Conservation (phyloP, 2,888 invertebrate genomes). For the Oxytorus armatus region DNA sequence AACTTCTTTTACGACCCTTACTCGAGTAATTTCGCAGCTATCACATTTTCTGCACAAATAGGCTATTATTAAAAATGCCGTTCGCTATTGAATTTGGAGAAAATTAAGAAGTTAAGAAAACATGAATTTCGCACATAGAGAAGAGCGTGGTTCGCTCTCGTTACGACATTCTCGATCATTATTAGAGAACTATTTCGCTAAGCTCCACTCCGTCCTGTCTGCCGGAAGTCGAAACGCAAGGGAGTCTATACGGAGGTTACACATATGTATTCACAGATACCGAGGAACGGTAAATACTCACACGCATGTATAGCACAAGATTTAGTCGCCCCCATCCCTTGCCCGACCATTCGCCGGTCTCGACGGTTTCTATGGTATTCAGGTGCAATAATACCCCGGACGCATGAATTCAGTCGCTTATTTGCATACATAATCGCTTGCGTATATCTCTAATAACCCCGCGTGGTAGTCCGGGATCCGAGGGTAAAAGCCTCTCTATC, state of each 20-base stretch:
- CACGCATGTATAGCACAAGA: constrained; percentile 20
- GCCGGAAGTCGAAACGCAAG: constrained; percentile 75
- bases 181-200: constrained; percentile 76
- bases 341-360: constrained; percentile 17
- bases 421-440: constrained; percentile 77
- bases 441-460: constrained; percentile 71
- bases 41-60: no score
- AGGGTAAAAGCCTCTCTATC: constrained; percentile 41
- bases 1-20: no score
- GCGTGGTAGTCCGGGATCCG: constrained; percentile 45
- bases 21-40: no score
- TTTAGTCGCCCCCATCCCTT: constrained; percentile 1
- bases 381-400: constrained; percentile 67
- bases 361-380: constrained; percentile 62
- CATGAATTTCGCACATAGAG: neutral
- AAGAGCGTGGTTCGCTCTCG: constrained; percentile 27
- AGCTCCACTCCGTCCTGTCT: constrained; percentile 75
- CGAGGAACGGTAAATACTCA: constrained; percentile 48
- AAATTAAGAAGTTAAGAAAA: neutral
- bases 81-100: no score
- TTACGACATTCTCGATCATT: constrained; percentile 59
- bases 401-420: constrained; percentile 75
- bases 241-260: constrained; percentile 36
- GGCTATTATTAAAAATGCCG: no score
- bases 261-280: constrained; percentile 69